Conservation (phyloP, 2,888 invertebrate species). For the Netelia inedita region DNA sequence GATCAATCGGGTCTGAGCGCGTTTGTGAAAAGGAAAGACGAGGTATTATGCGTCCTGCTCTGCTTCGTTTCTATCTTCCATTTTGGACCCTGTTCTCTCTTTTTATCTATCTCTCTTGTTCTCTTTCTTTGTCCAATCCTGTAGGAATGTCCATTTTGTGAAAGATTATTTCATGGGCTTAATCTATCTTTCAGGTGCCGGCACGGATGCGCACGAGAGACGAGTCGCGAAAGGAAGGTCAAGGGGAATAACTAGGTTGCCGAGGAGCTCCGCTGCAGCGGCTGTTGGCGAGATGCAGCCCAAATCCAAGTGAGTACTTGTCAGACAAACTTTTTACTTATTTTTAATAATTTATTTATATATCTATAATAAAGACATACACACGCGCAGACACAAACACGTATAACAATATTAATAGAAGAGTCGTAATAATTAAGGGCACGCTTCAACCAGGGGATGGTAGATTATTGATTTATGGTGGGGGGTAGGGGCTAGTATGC, state of each 20-base stretch:
- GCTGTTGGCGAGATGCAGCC: conserved; percentile 81
- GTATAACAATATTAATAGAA: no score
- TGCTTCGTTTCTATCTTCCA: conserved; percentile 42
- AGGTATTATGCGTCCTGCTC: conserved; percentile 38
- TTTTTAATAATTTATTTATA: not conserved
- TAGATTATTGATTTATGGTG: conserved; percentile 12
- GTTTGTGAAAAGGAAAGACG: conserved; percentile 30
- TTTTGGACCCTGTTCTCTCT: conserved; percentile 33
- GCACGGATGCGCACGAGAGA: conserved; percentile 81
- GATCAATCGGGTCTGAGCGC: not conserved
- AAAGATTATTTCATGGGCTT: conserved; percentile 45
- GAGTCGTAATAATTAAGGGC: conserved; percentile 7
- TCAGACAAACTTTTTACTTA: conserved; percentile 46
- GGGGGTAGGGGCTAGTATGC: not conserved
- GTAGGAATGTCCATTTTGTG: conserved; percentile 26
- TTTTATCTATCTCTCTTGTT: conserved; percentile 43
- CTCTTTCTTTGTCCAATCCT: conserved; percentile 25
- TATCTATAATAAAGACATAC: not conserved
- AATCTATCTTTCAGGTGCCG: conserved; percentile 81
- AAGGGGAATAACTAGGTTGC: conserved; percentile 83
- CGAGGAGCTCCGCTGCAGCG: conserved; percentile 78
- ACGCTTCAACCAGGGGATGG: conserved; percentile 13
- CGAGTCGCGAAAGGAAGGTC: conserved; percentile 65
- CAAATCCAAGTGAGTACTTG: conserved; percentile 83
- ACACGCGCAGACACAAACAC: no score